Evolutionary conservation across 2,797 vertebrate species (phyloP), one percentile per base, ranked within the genome.

Genomic region (Hydrocynus forskahlii): DNA sequence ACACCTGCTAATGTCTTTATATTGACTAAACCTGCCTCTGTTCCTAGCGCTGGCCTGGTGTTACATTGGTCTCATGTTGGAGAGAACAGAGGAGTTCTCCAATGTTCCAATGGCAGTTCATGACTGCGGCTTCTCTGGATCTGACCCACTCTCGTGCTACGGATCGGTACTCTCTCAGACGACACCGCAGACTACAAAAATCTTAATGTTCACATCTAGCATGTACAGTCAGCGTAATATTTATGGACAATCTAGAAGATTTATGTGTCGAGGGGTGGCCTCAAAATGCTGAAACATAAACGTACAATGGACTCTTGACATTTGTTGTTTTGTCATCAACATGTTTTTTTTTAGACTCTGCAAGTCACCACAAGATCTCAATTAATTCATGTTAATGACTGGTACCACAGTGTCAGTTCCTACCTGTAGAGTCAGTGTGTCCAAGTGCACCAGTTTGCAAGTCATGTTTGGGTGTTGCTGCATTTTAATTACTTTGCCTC

Each of bases 51-150:
- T 97, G 10, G 87, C 94, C 88, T 97, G 95, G 94, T 96, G 95
- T 90, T 96, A 94, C 21, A 83, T 96, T 8, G 94, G 95, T 68
- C 91, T 97, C 89, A 89, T 97, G 88, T 87, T 97, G 87, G 95
- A 97, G 88, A 94, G 92, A 79, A 95, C 93, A 62, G 88, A 94
- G 0, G 93, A 89, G 12, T 96, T 97, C 88, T 89, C 89, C 76
- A 93, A 91, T 1, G 93, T 94, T 1, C 95, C 94, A 0, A 93
- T 91, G 91, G 95, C 93, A 0, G 69, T 97, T 57, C 95, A 97
- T 3, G 94, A 97, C 91, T 96, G 90, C 12, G 96, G 94, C 45
- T 96, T 89, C 88, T 96, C 96, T 0, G 91, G 93, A 55, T 93
- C 93, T 0, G 93, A 96, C 9, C 94, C 95, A 10, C 88, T 96